Conservation (phyloP, 2,888 invertebrate genomes). For the Sinelater perroti region DNA sequence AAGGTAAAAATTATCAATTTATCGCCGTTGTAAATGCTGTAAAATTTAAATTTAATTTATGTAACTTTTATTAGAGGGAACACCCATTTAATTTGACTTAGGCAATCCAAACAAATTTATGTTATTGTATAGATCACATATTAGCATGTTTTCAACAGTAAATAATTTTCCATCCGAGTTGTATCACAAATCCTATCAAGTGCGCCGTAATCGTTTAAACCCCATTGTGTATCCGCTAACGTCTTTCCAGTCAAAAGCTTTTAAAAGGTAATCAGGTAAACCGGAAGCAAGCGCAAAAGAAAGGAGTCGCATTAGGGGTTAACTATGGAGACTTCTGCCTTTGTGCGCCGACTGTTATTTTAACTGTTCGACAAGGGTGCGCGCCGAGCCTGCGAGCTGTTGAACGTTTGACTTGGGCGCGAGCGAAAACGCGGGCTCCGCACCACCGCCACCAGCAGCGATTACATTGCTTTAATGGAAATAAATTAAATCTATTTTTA, state of each 20-base stretch:
- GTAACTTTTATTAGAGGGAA: too few species aligned
- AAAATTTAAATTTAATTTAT: too few species aligned
- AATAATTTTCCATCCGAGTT: too few species aligned
- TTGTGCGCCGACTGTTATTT: neutral
- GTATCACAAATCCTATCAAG: too few species aligned
- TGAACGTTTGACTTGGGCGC: neutral
- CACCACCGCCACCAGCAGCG: neutral
- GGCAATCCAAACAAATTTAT: too few species aligned
- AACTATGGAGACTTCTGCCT: neutral
- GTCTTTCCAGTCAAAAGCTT: neutral
- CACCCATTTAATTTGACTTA: too few species aligned
- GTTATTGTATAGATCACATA: too few species aligned
- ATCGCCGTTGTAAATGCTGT: too few species aligned
- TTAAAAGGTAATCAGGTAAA: neutral
- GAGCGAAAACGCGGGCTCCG: neutral
- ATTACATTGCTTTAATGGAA: conserved; percentile 17
- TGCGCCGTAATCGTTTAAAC: too few species aligned
- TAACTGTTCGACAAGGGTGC: neutral
- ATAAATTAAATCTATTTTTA: conserved; percentile 27
- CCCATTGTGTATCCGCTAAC: too few species aligned
- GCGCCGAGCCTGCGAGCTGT: neutral
- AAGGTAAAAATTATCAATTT: too few species aligned
- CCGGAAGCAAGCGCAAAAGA: neutral
- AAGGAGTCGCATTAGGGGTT: neutral
- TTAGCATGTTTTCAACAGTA: too few species aligned